A percentile compares a stretch with the other conserved stretches of the same genome.
Conservation (phyloP, 2,113 vertebrate species). For the Nibea coibor region DNA sequence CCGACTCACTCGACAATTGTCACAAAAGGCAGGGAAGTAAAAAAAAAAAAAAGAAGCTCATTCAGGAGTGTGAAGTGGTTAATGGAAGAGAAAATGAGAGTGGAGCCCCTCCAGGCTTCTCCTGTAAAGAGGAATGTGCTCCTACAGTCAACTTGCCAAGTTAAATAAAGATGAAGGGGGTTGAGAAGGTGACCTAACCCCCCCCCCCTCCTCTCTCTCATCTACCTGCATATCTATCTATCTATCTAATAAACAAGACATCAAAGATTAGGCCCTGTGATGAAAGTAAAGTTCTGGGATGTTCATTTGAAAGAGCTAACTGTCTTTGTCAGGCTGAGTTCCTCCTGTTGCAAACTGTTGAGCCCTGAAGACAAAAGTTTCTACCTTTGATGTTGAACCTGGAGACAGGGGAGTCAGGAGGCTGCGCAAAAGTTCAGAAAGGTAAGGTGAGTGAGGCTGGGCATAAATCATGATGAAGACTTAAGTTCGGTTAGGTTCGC, state of each 20-base stretch:
- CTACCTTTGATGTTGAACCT: slow-evolving; percentile 20
- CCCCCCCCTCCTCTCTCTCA: not conserved
- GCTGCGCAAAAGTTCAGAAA: slow-evolving; percentile 1
- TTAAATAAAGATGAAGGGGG: slow-evolving; percentile 35
- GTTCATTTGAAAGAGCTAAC: not conserved
- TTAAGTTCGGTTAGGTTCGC: not conserved
- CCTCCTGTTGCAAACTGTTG: not conserved
- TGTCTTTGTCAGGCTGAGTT: not conserved
- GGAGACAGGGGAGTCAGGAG: not conserved
- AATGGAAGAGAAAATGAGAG: slow-evolving; percentile 46
- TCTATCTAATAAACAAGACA: slow-evolving; percentile 4
- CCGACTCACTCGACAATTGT: slow-evolving; percentile 40
- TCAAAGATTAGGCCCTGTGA: not conserved
- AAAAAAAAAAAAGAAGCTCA: slow-evolving; percentile 31
- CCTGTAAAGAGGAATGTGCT: slow-evolving; percentile 40
- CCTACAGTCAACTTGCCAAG: slow-evolving; percentile 14
- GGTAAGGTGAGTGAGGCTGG: no score
- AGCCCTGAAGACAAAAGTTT: not conserved
- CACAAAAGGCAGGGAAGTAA: slow-evolving; percentile 39
- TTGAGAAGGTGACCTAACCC: slow-evolving; percentile 14
- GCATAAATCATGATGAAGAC: not conserved
- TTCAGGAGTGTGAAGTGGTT: slow-evolving; percentile 40
- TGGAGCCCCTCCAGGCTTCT: slow-evolving; percentile 30
- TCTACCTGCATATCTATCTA: not conserved
- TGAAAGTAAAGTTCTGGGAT: slow-evolving; percentile 3